These are phyloP conservation scores for Clarias fuscus DNA, from an alignment of 2,797 vertebrate genomes.

Conservation along the genomic window DNA sequence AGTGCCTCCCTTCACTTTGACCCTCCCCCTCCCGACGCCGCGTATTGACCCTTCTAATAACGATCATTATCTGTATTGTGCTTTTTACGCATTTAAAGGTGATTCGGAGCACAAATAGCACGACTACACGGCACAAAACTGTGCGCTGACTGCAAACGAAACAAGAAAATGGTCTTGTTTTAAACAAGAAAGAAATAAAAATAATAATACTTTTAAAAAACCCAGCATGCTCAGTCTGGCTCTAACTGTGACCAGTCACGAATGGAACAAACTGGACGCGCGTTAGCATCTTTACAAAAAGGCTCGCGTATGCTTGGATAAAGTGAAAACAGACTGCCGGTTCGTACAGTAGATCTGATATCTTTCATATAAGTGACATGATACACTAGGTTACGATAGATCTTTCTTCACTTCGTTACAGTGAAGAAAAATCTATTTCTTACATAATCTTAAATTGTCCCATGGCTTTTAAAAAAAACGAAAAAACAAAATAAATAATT, in stretches of 20 bases:
- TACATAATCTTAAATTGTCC: too few species aligned
- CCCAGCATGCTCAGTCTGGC: not conserved
- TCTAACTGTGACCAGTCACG: not conserved
- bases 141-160: not conserved
- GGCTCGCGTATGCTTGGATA: not conserved
- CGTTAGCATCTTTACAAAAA: not conserved
- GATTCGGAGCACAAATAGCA: not conserved
- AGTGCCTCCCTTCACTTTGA: conserved; percentile 18
- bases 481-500: not conserved
- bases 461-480: not conserved
- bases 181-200: not conserved
- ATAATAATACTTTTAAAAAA: not conserved
- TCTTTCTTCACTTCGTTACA: not conserved
- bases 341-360: not conserved
- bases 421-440: too few species aligned
- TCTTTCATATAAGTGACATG: too few species aligned
- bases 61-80: not conserved
- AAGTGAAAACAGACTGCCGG: not conserved
- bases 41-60: conserved; percentile 23
- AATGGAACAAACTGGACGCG: not conserved
- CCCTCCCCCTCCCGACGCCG: not conserved
- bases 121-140: too few species aligned
- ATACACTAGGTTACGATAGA: not conserved
- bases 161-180: not conserved
- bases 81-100: not conserved